Evolutionary conservation across 2,888 invertebrate genomes (phyloP).

Genomic region (Limnephilus lunatus): DNA sequence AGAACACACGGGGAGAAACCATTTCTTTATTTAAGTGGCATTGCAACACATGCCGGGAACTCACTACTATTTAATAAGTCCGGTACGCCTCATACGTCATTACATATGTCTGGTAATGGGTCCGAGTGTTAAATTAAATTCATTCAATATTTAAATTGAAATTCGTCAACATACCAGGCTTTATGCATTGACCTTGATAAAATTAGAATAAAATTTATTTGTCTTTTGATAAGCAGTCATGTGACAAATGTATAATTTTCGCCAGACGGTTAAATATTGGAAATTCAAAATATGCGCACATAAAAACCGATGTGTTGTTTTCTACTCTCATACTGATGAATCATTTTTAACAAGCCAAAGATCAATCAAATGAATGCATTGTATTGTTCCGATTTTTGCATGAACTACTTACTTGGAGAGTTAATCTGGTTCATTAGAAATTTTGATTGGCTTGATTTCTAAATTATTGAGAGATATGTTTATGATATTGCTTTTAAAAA

Average conservation of each 20-base stretch:
- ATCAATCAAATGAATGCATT: neutral
- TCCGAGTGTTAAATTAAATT: no score
- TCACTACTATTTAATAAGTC: no score
- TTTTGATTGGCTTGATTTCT: neutral
- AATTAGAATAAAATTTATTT: neutral
- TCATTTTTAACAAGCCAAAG: neutral
- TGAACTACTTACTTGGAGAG: neutral
- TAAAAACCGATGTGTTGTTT: neutral
- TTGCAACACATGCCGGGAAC: no score
- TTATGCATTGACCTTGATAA: neutral
- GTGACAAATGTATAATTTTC: neutral
- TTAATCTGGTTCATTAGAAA: neutral
- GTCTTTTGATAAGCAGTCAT: neutral
- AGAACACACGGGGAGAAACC: no score
- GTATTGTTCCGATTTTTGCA: neutral
- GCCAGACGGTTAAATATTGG: neutral
- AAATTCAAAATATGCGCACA: neutral
- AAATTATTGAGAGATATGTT: neutral
- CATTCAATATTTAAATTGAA: no score
- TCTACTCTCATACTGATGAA: neutral
- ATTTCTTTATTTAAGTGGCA: no score
- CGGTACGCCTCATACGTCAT: no score
- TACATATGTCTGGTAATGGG: no score
- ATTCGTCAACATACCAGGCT: no score
- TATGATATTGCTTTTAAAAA: neutral